Base-by-base conservation (phyloP, 2,113 vertebrate genomes). In the Periophthalmodon schlosseri region DNA sequence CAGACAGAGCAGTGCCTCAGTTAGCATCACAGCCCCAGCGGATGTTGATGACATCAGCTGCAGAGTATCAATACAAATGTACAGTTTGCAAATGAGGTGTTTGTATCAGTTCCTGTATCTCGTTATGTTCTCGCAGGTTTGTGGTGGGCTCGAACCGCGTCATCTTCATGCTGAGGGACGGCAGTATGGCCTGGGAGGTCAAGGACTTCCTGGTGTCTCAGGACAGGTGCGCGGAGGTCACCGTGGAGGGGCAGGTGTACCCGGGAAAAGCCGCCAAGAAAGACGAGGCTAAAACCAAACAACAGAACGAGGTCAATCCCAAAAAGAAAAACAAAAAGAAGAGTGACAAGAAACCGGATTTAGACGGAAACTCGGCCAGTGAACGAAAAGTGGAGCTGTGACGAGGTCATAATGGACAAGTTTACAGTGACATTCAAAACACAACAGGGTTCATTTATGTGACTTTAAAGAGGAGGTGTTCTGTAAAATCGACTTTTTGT, bases 141-240 rank as follows among this genome's bases (percentile, higher is more conserved):
- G 96, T 99, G n/a, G 98, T 99, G 76, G 97, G 97, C 21, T 94
- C 97, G 12, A 97, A 99, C 87, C 93, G 98, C 0, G 97, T 92
- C 57, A 99, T 99, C 90, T 99, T 99, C 79, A 99, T 99, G 98
- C 93, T 99, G 1, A 94, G 96, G 0, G 98, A 99, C 1, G 98
- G 98, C 0, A 93, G 95, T 67, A 92, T 95, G 0, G 97, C 97
- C 20, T 99, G 98, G 98, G 98, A 99, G 93, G 93, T 99, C 85
- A 99, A 98, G 89, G 97, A 99, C 93, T 99, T 97, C 63, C 87
- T 99, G 49, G 72, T 96, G 58, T 80, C 82, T 21, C 97, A 99
- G 76, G 96, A 99, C 5, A 94, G 96, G 80, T 99, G 98, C 70
- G 85, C 86, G 0, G 97, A 99, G 1, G 97, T 99, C 18, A 99